Evolutionary conservation across 2,888 invertebrate genomes (phyloP), one percentile per base, ranked within the genome.

Genomic region (Chalcosyrphus nemorum): DNA sequence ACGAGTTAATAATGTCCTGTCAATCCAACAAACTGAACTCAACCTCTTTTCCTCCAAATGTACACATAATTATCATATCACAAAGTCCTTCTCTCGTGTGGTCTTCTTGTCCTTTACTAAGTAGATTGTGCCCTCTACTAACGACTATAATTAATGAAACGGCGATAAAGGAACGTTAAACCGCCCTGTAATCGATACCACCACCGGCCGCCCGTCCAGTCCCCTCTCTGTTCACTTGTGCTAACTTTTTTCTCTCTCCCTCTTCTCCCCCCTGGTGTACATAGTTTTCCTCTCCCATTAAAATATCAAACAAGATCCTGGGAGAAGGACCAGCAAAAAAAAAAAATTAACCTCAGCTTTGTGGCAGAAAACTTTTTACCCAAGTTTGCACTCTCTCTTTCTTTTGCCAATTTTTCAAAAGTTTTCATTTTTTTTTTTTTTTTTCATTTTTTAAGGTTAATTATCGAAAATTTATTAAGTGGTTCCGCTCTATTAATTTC

Each of bases 401-500:
- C 32, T 61, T 45, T 45, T 45, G 19, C 66, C 52, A 13, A 21
- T 43, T 24, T 63, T 63, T 63, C 45, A 61, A 43, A 54, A 68
- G 21, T 65, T 38, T 50, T 63, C 24, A n/a, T n/a, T 17, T n/a
- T 9, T 57, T 35, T 57, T 47, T 47, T 52, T 13, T 32, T 7
- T 38, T 11, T n/a, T n/a, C n/a, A n/a, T n/a, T 11, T 38, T 17
- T 45, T 45, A 65, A 65, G 65, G 65, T 65, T 27, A 65, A 65
- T 65, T 50, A 50, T 35, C 35, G 32, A 52, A 70, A n/a, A 77
- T 70, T 54, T 70, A 47, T 61, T 38, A 70, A 61, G 54, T 61
- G 54, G 45, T 56, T 70, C 35, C 54, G 29, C 41, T 63, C 70
- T 70, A 63, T 70, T 77, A 70, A 61, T 52, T 47, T 35, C 9